Base-by-base conservation (phyloP, 2,113 vertebrate genomes). In the Anoura caudifer region DNA sequence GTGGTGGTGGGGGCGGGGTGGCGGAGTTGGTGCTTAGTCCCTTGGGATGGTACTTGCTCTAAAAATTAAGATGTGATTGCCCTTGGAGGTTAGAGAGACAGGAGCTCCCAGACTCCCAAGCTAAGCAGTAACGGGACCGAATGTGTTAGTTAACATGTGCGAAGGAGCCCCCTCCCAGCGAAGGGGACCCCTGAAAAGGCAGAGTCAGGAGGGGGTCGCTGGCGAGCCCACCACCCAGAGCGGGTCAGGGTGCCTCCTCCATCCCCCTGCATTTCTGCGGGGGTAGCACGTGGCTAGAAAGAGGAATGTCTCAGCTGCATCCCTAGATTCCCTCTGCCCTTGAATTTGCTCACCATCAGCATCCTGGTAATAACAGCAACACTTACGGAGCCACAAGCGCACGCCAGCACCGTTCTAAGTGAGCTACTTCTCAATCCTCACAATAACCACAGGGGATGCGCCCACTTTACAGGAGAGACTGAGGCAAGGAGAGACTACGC, bases 101-200 rank as follows among this genome's bases (percentile, higher is more conserved):
- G 54, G 41, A 19, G 24, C 24, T 52, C n/a, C 43, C 45, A 19
- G 65, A 19, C 5, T 14, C 73, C 17, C 4, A 38, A 13, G 15
- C 72, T 75, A 17, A 36, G 14, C 2, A 20, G 75, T 15, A 19
- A 72, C 5, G 33, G 69, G 70, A 69, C 1, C 14, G 3, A 56
- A 8, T 1, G 77, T 15, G 31, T 36, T 14, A 33, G 24, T 31
- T 4, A 31, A 33, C 61, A 61, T 22, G 3, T 17, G 16, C 38
- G 1, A 31, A 12, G 65, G 31, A 6, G 33, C 36, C 26, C 0
- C 31, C 0, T 10, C 20, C 9, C 0, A 26, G 52, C 2, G 20
- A 41, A 47, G n/a, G 26, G 88, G 67, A 28, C 28, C 45, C 86
- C 67, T 26, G 41, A 9, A 33, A 69, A 65, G 36, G 19, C 9